Percentiles rank a stretch among this genome's conserved stretches.
Evolutionary conservation across 2,888 invertebrate species (phyloP).

Genomic region (Pycnomerus fuliginosus): DNA sequence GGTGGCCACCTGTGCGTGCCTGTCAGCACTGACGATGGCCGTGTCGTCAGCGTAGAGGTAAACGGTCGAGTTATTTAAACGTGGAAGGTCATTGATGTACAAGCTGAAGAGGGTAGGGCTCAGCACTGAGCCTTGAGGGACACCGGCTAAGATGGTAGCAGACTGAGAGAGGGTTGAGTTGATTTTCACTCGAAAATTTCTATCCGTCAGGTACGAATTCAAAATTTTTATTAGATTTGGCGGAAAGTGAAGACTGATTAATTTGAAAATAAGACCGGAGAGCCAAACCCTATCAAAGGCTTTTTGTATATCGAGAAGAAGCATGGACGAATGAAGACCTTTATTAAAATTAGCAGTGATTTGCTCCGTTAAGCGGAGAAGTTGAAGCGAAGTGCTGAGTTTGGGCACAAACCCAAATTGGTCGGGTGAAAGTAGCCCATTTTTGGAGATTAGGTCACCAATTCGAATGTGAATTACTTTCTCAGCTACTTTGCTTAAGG

Average conservation of each 20-base stretch:
- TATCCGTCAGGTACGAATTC: slow-evolving; percentile 30
- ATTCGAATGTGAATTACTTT: slow-evolving; percentile 18
- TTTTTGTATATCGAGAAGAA: slow-evolving; percentile 42
- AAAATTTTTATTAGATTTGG: slow-evolving; percentile 29
- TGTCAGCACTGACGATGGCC: slow-evolving; percentile 1
- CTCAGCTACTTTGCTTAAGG: slow-evolving; percentile 21
- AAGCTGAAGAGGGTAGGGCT: slow-evolving; percentile 23
- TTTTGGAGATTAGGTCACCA: slow-evolving; percentile 6
- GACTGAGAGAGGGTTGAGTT: slow-evolving; percentile 4
- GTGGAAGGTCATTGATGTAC: slow-evolving; percentile 18
- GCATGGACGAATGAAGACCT: slow-evolving; percentile 31
- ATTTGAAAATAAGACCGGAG: slow-evolving; percentile 38
- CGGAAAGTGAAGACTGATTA: slow-evolving; percentile 31
- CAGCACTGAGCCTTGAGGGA: slow-evolving; percentile 20
- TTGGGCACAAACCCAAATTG: slow-evolving; percentile 39
- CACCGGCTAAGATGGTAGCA: slow-evolving; percentile 22
- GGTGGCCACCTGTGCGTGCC: background rate
- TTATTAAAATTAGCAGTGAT: slow-evolving; percentile 33
- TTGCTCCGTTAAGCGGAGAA: slow-evolving; percentile 34
- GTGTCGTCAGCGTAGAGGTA: slow-evolving; percentile 20
- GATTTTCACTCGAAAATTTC: slow-evolving; percentile 28
- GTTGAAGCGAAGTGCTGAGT: slow-evolving; percentile 37
- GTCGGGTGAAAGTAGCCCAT: slow-evolving; percentile 2
- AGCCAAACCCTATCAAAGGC: slow-evolving; percentile 44
- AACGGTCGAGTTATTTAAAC: slow-evolving; percentile 17